Evolutionary conservation across 2,797 vertebrate genomes (phyloP).

Genomic region (Stomatorhinus walkeri): DNA sequence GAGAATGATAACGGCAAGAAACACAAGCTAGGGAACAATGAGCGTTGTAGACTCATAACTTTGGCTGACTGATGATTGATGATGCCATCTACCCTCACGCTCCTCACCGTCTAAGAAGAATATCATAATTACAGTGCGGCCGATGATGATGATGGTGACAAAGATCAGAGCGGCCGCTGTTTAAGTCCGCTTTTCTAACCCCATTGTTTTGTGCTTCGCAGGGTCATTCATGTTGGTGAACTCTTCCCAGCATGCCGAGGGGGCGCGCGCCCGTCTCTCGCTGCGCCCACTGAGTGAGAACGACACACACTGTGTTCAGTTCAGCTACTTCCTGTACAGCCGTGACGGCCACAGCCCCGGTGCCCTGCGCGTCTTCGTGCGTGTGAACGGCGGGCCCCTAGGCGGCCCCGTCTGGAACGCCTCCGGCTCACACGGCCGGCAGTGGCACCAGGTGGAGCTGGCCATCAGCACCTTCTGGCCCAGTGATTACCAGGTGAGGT

Average conservation of each 20-base stretch:
- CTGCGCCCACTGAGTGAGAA: conserved; percentile 87
- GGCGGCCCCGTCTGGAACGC: conserved; percentile 85
- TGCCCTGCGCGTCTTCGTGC: conserved; percentile 72
- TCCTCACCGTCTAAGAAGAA: background rate
- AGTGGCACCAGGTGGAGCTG: conserved; percentile 91
- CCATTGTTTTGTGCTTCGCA: conserved; percentile 35
- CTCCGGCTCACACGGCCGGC: conserved; percentile 76
- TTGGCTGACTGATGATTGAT: background rate
- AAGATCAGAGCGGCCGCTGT: too few relatives aligned
- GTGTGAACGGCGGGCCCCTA: conserved; percentile 74
- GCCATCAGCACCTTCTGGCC: conserved; percentile 96
- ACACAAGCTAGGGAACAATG: background rate
- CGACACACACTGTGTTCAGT: conserved; percentile 94
- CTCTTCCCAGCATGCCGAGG: conserved; percentile 74
- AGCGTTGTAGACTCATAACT: background rate
- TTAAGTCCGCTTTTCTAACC: background rate
- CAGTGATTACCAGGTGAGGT: conserved; percentile 84
- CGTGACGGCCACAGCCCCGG: conserved; percentile 85
- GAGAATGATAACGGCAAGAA: background rate
- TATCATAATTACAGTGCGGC: background rate
- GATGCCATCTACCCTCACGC: background rate
- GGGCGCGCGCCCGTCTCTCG: conserved; percentile 76
- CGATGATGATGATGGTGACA: background rate
- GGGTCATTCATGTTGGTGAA: conserved; percentile 95
- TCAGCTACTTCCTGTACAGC: conserved; percentile 93